Conservation (phyloP, 92 coral and sea anemone species). For the Phenganax stokvisi region DNA sequence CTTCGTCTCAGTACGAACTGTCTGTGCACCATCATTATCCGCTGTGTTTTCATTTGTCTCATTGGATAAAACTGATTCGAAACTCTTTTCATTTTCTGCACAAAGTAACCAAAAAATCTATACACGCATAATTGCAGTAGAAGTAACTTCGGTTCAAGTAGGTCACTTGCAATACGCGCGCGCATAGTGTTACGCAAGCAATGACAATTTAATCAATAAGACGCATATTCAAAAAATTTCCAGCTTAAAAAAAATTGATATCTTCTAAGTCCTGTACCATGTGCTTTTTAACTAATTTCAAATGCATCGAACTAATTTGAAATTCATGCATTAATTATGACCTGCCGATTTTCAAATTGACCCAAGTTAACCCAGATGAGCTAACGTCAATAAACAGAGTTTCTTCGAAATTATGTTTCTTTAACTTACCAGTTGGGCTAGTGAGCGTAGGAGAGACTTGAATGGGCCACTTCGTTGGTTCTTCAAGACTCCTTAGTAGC, state of each 20-base stretch:
- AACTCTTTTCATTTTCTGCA: not conserved
- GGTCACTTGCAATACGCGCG: no score
- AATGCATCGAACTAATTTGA: no score
- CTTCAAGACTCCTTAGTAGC: constrained; percentile 69
- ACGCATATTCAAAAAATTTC: no score
- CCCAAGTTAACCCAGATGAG: no score
- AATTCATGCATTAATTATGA: no score
- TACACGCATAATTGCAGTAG: not conserved
- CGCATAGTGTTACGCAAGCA: no score
- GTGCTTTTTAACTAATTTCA: no score
- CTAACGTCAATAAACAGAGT: no score
- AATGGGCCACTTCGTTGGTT: constrained; percentile 82
- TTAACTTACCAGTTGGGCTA: constrained; percentile 6
- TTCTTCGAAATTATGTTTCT: not conserved
- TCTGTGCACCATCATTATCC: not conserved
- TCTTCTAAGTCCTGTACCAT: no score
- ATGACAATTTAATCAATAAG: no score
- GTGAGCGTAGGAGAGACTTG: constrained; percentile 21
- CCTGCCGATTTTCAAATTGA: no score
- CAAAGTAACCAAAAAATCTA: not conserved
- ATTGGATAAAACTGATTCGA: not conserved
- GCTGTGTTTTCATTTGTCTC: constrained; percentile 2
- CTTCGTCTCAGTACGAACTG: constrained; percentile 30
- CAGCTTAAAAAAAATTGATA: no score
- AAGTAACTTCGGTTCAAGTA: not conserved